Evolutionary conservation across 2,888 invertebrate species (phyloP), one percentile per base, ranked within the genome.

Genomic region (Aelia acuminata): DNA sequence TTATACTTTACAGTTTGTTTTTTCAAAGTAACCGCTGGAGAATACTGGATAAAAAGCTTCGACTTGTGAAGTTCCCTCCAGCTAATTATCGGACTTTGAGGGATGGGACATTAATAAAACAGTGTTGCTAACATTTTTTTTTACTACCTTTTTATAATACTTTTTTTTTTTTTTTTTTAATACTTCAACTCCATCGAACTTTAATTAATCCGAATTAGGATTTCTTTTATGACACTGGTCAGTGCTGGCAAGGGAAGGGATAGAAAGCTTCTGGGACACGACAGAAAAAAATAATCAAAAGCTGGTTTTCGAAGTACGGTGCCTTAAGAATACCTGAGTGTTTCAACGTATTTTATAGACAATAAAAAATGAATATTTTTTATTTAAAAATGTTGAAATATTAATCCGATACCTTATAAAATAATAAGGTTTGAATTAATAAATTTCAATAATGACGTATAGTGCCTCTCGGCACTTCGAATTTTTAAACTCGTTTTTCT

Each of bases 241-340:
- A 3, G 13, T 10, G n/a, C 57, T 8, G 5, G n/a, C 22, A 53
- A n/a, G n/a, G n/a, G n/a, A 7, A 53, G 53, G n/a, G 3, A 18
- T n/a, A 53, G n/a, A 2, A 3, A 1, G 22, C 53, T 10, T 1
- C 26, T 0, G 0, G 3, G 8, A 1, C 3, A 26, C 3, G 3
- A 57, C 1, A 57, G 26, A 57, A n/a, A 13, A 57, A 57, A 10
- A 22, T 57, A 26, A n/a, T 3, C 3, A 26, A 26, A 57, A 26
- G 26, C n/a, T n/a, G n/a, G n/a, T n/a, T n/a, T n/a, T n/a, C n/a
- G n/a, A n/a, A n/a, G n/a, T n/a, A n/a, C n/a, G n/a, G n/a, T n/a
- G 4, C 26, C 7, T 57, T 11, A 26, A 3, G n/a, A 13, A 26
- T 57, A 26, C 13, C 2, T 57, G 13, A 57, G 26, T 57, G 3